Conservation (phyloP, 2,888 invertebrate species). For the Erpobdella octoculata region DNA sequence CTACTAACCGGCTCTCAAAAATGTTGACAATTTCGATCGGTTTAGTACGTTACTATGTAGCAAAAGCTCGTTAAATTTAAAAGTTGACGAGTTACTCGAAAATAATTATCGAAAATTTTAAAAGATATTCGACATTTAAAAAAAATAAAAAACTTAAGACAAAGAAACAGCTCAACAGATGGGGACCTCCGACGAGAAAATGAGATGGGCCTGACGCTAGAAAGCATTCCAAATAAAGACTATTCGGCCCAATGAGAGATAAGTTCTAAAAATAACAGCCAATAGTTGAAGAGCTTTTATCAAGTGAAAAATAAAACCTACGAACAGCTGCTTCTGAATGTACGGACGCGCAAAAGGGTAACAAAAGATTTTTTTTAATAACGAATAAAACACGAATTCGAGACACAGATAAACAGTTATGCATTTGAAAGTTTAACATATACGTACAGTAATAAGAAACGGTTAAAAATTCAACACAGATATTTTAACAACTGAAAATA, state of each 20-base stretch:
- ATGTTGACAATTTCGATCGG: not conserved
- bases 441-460: no score
- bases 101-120: constrained; percentile 7
- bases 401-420: no score
- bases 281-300: not conserved
- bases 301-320: not conserved
- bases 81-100: constrained; percentile 5
- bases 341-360: no score
- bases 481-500: no score
- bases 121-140: constrained; percentile 8
- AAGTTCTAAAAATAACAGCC: constrained; percentile 28
- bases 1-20: no score
- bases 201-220: not conserved
- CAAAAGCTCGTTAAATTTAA: not conserved
- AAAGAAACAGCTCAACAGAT: not conserved
- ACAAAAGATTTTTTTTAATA: no score
- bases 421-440: no score
- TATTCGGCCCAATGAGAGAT: constrained; percentile 14
- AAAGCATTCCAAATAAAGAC: constrained; percentile 9
- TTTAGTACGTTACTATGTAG: not conserved
- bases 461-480: no score
- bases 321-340: not conserved
- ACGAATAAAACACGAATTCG: no score
- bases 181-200: constrained; percentile 2
- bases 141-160: not conserved